phyloP scores from a whole-genome alignment of 1,140 invertebrate species.

The Trichoplusia ni region DNA sequence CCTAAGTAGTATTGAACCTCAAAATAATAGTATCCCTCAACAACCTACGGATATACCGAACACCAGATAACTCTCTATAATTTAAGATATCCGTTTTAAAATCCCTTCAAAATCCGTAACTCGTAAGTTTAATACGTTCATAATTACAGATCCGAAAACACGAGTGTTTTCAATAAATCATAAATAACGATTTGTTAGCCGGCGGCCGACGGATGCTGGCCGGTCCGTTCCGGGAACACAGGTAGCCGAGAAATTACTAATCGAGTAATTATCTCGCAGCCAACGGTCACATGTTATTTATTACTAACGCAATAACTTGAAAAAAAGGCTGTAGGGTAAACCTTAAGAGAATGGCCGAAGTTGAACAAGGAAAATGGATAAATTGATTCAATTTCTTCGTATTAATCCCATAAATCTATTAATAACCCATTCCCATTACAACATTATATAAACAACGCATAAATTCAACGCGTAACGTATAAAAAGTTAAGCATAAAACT shows the following conservation, averaged over 20 bases:
- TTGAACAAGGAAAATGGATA: constrained; percentile 1
- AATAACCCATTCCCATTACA: too few relatives aligned
- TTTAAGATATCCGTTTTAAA: constrained; percentile 15
- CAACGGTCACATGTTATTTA: constrained; percentile 60
- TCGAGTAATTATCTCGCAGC: constrained; percentile 55
- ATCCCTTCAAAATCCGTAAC: constrained; percentile 4
- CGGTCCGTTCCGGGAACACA: constrained; percentile 56
- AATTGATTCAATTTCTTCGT: too few relatives aligned
- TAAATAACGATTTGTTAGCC: constrained; percentile 30
- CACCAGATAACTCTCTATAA: too few relatives aligned
- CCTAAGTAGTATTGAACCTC: too few relatives aligned
- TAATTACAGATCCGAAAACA: constrained; percentile 22
- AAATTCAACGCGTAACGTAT: background rate
- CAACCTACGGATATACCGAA: too few relatives aligned
- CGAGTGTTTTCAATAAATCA: constrained; percentile 24
- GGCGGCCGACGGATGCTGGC: constrained; percentile 43
- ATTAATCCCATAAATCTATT: too few relatives aligned
- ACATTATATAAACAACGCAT: background rate
- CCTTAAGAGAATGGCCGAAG: background rate
- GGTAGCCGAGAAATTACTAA: constrained; percentile 72
- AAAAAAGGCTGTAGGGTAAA: background rate
- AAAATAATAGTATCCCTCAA: too few relatives aligned
- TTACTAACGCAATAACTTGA: constrained; percentile 34
- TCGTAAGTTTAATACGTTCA: background rate
- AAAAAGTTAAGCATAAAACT: constrained; percentile 13